phyloP scores from a whole-genome alignment of 2,113 vertebrate species.

The Etia nguti region DNA sequence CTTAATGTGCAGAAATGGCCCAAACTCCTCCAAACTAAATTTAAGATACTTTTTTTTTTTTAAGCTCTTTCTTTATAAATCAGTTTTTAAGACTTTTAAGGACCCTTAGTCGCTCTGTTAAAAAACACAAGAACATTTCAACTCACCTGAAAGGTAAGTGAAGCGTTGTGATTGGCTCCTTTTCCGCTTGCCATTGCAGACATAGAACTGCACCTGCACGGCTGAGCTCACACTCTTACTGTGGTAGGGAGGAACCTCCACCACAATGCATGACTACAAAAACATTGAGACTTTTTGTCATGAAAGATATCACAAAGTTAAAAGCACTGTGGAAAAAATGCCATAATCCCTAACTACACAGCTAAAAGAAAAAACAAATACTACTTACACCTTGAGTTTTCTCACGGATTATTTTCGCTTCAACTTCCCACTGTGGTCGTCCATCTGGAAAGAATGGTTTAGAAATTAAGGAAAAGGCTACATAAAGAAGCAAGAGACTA shows the following conservation, averaged over 20 bases:
- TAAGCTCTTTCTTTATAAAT: not conserved
- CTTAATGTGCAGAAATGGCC: not conserved
- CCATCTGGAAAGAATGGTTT: slow-evolving; percentile 79
- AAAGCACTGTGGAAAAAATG: not conserved
- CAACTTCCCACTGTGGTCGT: slow-evolving; percentile 96
- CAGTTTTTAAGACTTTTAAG: not conserved
- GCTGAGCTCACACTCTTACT: slow-evolving; percentile 87
- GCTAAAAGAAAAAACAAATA: not conserved
- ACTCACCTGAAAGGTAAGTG: slow-evolving; percentile 93
- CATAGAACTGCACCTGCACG: slow-evolving; percentile 96
- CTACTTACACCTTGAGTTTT: slow-evolving; percentile 93
- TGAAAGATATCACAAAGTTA: not conserved
- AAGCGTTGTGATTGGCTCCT: slow-evolving; percentile 97
- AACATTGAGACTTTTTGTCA: not conserved
- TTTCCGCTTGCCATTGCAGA: slow-evolving; percentile 98
- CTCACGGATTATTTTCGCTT: slow-evolving; percentile 92
- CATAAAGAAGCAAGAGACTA: not conserved
- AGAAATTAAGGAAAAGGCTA: not conserved
- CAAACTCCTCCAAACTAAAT: not conserved
- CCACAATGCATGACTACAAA: slow-evolving; percentile 83
- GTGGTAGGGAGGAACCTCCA: slow-evolving; percentile 96
- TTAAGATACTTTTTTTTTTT: not conserved
- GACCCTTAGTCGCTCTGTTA: not conserved
- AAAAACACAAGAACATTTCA: not conserved
- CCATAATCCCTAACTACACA: not conserved